These are phyloP conservation scores for Drosophila subobscura DNA, from an alignment of 1,140 invertebrate species.

Conservation along the genomic window DNA sequence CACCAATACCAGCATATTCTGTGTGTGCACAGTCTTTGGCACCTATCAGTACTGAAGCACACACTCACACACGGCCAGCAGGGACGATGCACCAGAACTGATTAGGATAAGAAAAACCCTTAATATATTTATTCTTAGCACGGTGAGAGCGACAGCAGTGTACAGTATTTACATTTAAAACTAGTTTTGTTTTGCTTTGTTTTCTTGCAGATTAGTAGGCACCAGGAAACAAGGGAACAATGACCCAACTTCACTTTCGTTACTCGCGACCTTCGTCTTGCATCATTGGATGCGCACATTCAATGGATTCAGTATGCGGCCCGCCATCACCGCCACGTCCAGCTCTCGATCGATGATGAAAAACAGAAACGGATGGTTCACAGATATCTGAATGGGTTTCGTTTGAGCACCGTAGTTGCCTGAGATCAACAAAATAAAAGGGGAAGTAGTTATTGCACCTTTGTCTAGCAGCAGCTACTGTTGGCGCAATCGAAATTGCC, in stretches of 20 bases:
- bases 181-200: conserved; percentile 7
- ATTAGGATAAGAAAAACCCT: conserved; percentile 18
- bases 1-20: conserved; percentile 68
- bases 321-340: conserved; percentile 90
- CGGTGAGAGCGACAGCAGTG: conserved; percentile 45
- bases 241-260: conserved; percentile 58
- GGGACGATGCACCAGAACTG: neutral
- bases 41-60: conserved; percentile 62
- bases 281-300: conserved; percentile 88
- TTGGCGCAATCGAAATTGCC: conserved; percentile 16
- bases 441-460: conserved; percentile 68
- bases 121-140: conserved; percentile 50
- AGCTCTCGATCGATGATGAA: conserved; percentile 92
- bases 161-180: conserved; percentile 53
- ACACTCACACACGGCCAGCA: no score
- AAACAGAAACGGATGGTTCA: conserved; percentile 91
- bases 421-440: conserved; percentile 41
- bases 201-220: conserved; percentile 30
- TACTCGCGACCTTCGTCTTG: conserved; percentile 61
- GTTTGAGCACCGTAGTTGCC: conserved; percentile 81
- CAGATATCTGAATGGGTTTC: conserved; percentile 88
- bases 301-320: conserved; percentile 91
- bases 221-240: conserved; percentile 29
- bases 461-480: conserved; percentile 42
- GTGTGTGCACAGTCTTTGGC: conserved; percentile 67